These are phyloP conservation scores for Gymnoscopelus braueri DNA, from an alignment of 2,797 vertebrate species.

Conservation along the genomic window DNA sequence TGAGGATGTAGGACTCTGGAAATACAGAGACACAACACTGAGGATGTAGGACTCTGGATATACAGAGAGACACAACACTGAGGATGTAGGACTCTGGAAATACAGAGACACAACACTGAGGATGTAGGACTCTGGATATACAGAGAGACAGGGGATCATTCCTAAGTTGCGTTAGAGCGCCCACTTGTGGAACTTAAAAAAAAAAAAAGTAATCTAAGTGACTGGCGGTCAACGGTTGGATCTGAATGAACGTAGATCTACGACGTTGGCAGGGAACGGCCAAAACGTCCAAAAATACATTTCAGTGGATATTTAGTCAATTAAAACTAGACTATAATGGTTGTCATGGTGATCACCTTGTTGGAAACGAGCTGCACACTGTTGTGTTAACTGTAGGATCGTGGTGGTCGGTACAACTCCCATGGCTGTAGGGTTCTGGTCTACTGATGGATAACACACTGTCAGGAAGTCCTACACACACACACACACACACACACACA, in stretches of 20 bases:
- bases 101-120: slow-evolving; percentile 58
- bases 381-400: slow-evolving; percentile 82
- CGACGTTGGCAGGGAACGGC: no score
- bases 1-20: slow-evolving; percentile 64
- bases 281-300: no score
- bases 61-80: slow-evolving; percentile 67
- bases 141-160: not conserved
- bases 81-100: slow-evolving; percentile 75
- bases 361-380: slow-evolving; percentile 84
- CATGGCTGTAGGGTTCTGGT: slow-evolving; percentile 86
- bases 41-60: not conserved
- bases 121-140: slow-evolving; percentile 53
- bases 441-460: slow-evolving; percentile 87
- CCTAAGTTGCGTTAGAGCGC: no score
- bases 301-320: no score
- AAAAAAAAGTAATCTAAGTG: no score
- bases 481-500: not conserved
- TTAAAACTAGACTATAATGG: no score
- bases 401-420: slow-evolving; percentile 84
- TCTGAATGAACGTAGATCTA: no score
- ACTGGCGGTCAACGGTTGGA: no score
- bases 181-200: no score
- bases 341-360: slow-evolving; percentile 43
- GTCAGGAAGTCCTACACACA: slow-evolving; percentile 91
- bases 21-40: not conserved